Conservation (phyloP, 2,113 vertebrate genomes). For the Egretta garzetta region DNA sequence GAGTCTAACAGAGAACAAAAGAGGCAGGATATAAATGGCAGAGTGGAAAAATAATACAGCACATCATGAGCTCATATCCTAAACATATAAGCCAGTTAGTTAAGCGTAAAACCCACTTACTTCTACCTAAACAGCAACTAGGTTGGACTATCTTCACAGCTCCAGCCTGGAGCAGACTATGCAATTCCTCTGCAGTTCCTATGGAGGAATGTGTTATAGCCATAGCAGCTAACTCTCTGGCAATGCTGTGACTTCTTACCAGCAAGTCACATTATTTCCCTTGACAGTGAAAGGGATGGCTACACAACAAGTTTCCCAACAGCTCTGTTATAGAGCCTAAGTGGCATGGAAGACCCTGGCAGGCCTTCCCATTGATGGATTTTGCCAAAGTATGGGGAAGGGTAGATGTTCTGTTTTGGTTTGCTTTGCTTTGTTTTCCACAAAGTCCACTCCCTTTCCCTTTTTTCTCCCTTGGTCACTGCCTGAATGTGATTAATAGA, state of each 20-base stretch:
- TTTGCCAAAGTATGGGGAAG: background rate
- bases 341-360: background rate
- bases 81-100: background rate
- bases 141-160: background rate
- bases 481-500: background rate
- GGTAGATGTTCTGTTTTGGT: background rate
- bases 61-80: background rate
- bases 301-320: background rate
- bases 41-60: background rate
- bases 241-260: background rate
- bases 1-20: background rate
- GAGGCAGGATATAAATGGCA: background rate
- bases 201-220: background rate
- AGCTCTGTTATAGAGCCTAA: background rate
- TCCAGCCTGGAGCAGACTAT: background rate
- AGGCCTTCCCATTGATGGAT: background rate
- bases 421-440: background rate
- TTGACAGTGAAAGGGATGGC: background rate
- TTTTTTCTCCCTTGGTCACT: background rate
- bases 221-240: rapidly evolving
- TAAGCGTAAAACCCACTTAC: background rate
- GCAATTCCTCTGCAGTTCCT: background rate
- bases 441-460: background rate
- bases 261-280: background rate
- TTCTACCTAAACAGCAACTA: background rate